phyloP scores from a whole-genome alignment of 1,140 invertebrate genomes.

The Ostrea edulis region DNA sequence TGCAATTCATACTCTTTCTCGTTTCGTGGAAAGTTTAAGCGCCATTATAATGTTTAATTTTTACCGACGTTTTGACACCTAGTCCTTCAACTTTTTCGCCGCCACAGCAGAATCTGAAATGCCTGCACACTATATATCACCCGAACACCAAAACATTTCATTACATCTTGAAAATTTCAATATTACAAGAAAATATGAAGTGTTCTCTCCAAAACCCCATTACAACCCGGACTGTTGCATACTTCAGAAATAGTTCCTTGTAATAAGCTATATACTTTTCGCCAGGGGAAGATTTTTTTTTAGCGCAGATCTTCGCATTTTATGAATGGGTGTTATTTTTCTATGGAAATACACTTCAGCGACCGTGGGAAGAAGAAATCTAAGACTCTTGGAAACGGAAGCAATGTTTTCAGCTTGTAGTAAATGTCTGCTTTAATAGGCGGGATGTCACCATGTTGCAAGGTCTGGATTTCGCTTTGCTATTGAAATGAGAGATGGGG shows the following conservation, averaged over 20 bases:
- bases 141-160: background rate
- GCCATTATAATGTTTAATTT: too few species aligned
- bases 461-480: background rate
- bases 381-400: constrained; percentile 34
- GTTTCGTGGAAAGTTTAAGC: too few species aligned
- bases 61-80: background rate
- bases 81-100: background rate
- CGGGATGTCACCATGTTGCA: background rate
- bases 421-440: constrained; percentile 33
- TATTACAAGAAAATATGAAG: background rate
- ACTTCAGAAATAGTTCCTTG: background rate
- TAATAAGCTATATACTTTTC: background rate
- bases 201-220: background rate
- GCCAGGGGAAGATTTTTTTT: background rate
- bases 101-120: background rate
- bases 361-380: constrained; percentile 22
- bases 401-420: constrained; percentile 28
- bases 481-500: background rate
- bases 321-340: constrained; percentile 38
- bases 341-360: background rate
- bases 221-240: background rate
- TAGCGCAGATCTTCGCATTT: background rate
- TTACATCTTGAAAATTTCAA: constrained; percentile 26
- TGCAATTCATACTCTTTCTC: too few species aligned
- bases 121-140: background rate